Percentiles rank a stretch among this genome's conserved stretches.
These are phyloP conservation scores for Hirtodrosophila histrioides DNA, from an alignment of 2,888 invertebrate species.

Conservation along the genomic window DNA sequence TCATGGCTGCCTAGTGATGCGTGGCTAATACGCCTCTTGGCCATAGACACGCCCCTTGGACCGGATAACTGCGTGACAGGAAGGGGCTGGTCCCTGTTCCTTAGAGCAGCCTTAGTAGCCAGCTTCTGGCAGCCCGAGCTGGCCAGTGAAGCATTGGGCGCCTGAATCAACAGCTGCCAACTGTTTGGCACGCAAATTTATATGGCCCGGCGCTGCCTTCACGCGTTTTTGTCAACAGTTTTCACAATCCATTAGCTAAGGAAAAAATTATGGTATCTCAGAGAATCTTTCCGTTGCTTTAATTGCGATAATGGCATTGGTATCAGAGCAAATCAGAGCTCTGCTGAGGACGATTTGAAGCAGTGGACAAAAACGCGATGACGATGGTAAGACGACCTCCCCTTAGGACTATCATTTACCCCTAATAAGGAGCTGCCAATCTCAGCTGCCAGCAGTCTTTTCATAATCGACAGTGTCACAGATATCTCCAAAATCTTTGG, in stretches of 20 bases:
- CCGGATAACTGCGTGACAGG: constrained; percentile 61
- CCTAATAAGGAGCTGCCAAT: no score
- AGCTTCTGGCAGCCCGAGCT: constrained; percentile 1
- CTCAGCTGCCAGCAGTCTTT: no score
- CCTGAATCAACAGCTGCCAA: constrained; percentile 73
- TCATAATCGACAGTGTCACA: no score
- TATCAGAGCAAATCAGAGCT: constrained; percentile 20
- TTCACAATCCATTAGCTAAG: constrained; percentile 68
- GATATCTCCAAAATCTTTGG: no score
- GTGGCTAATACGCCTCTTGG: constrained; percentile 68
- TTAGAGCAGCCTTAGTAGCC: no score
- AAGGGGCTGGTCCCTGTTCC: constrained; percentile 21
- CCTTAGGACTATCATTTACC: no score
- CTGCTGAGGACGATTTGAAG: no score
- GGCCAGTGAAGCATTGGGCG: constrained; percentile 65
- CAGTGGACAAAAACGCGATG: no score
- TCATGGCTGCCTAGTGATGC: constrained; percentile 63
- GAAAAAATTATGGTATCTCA: constrained; percentile 16
- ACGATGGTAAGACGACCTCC: no score
- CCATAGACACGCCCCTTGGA: constrained; percentile 62
- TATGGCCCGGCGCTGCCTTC: constrained; percentile 47
- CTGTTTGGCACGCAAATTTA: constrained; percentile 67
- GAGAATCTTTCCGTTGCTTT: constrained; percentile 11
- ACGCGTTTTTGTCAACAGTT: constrained; percentile 70
- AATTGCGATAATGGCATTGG: constrained; percentile 34